Evolutionary conservation across 2,888 invertebrate genomes (phyloP), one percentile per base, ranked within the genome.

Genomic region (Meganola albula): DNA sequence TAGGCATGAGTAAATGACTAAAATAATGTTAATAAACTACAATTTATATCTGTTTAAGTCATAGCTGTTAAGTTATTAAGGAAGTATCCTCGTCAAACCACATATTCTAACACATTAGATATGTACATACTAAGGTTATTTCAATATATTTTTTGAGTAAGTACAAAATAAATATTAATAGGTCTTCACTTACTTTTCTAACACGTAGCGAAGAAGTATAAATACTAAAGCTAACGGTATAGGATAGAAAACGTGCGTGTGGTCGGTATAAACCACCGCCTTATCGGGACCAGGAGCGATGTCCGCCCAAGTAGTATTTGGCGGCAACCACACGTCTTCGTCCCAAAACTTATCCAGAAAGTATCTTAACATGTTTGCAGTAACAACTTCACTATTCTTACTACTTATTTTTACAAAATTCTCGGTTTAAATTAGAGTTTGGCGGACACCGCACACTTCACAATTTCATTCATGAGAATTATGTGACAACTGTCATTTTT

Each of bases 281-380:
- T 92, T 91, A 56, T 90, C 89, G 34, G 91, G 87, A 39, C 90
- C 91, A 31, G 95, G 94, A 57, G 92, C 90, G 40, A 97, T 89
- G 69, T 96, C 93, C 41, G 88, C 89, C 98, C 98, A 98, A 58
- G 95, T 94, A 48, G 90, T 90, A 74, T 96, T 96, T 44, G 94
- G 94, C 53, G 97, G 97, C 62, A 98, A 88, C 98, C 98, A 98
- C 70, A 98, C 88, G 66, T 90, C 79, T 69, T 94, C 92, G 67
- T 90, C 92, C 97, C 95, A 96, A 74, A 95, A 93, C 40, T 63
- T 66, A 46, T 84, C 74, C 47, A 88, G 63, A 37, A 85, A 48
- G 52, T 64, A 64, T 48, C 76, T 75, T 63, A 88, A 58, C 85
- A 86, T 82, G 50, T 69, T 44, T 31, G 34, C 54, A 62, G 55